These are phyloP conservation scores for Picathartes gymnocephalus DNA, from an alignment of 2,113 vertebrate species.

Conservation along the genomic window DNA sequence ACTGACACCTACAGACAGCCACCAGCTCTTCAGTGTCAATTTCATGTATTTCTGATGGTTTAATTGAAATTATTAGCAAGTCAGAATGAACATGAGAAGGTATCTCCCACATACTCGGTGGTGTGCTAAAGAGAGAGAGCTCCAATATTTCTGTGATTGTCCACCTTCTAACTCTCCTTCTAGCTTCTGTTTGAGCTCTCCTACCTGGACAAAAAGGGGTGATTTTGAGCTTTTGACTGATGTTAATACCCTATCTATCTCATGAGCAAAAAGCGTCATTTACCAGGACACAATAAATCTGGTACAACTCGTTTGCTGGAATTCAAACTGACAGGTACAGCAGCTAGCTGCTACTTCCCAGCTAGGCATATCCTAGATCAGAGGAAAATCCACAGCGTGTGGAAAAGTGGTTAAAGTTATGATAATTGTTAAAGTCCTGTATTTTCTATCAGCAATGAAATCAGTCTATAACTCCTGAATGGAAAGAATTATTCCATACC, in stretches of 20 bases:
- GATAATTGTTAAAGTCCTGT: conserved; percentile 14
- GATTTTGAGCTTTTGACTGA: background rate
- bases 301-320: background rate
- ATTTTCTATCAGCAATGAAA: conserved; percentile 30
- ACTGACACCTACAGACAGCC: background rate
- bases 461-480: conserved; percentile 13
- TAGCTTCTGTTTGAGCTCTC: background rate
- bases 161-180: background rate
- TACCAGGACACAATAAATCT: background rate
- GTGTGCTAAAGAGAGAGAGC: background rate
- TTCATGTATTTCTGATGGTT: background rate
- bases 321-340: background rate
- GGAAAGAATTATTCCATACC: conserved; percentile 43
- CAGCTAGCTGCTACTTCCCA: background rate
- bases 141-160: background rate
- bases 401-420: conserved; percentile 31
- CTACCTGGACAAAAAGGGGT: background rate
- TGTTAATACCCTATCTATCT: background rate
- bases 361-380: background rate
- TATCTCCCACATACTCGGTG: background rate
- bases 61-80: background rate
- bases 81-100: background rate
- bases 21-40: background rate
- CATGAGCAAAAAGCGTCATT: background rate
- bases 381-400: conserved; percentile 5